Evolutionary conservation across 1,140 invertebrate genomes (phyloP), one percentile per base, ranked within the genome.

Genomic region (Trissolcus basalis): DNA sequence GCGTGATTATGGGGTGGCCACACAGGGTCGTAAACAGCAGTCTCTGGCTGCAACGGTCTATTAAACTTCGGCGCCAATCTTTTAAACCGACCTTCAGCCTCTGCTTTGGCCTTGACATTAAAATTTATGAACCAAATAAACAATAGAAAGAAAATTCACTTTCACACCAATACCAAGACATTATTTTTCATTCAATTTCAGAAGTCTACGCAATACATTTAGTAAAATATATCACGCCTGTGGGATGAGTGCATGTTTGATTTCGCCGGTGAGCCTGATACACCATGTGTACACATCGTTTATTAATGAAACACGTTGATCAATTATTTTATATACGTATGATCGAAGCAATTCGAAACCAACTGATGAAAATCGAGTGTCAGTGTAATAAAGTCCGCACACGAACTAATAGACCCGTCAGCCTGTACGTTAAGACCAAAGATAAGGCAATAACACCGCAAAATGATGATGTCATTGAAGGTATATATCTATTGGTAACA

Each of bases 1-100:
- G 70, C 33, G 49, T 80, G 76, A 81, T 81, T 79, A 78, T 59
- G 70, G 80, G 71, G 74, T 77, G 73, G 64, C 53, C 50, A 53
- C 58, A 43, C 48, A 5, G 16, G 27, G 64, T 51, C 54, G 59
- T 75, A 75, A 75, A 69, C 41, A 54, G 48, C 58, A 13, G 50
- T 36, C 65, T 54, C 59, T 54, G 16, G 6, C 19, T 63, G 53
- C 58, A 75, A 64, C 60, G 60, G 39, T 65, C 59, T 64, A 54
- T 65, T 69, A 69, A 39, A 69, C 59, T 68, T 69, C 35, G 58
- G 58, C 59, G 70, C 55, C 43, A 48, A 53, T 65, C 19, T 27
- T 27, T 54, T 64, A n/a, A 15, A 41, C 10, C 53, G 64, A 64
- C 72, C 72, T 75, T 75, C 39, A 19, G 56, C 45, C 45, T 54